A percentile compares a stretch with the other conserved stretches of the same genome.
Conservation (phyloP, 1,140 invertebrate species). For the Sesamia nonagrioides region DNA sequence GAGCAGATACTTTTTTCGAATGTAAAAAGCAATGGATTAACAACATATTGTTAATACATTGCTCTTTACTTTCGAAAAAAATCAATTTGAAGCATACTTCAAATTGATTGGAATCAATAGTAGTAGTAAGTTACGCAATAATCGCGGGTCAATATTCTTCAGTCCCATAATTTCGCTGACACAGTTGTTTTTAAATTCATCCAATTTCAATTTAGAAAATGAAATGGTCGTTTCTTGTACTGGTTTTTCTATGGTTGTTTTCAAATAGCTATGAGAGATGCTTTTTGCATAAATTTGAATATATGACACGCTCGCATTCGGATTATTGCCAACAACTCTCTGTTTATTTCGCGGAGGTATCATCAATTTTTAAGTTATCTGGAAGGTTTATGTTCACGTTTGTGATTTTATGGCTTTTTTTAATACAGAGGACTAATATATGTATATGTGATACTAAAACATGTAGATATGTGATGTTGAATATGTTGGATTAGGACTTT, state of each 20-base stretch:
- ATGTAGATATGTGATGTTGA: too few relatives aligned
- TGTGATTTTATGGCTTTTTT: not conserved
- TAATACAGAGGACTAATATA: not conserved
- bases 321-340: not conserved
- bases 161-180: not conserved
- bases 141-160: too few relatives aligned
- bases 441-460: too few relatives aligned
- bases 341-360: not conserved
- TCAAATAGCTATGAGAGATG: not conserved
- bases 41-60: too few relatives aligned
- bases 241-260: not conserved
- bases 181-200: not conserved
- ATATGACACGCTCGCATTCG: slow-evolving; percentile 6
- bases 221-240: not conserved
- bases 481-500: too few relatives aligned
- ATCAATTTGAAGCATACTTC: too few relatives aligned
- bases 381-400: not conserved
- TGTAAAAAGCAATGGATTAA: too few relatives aligned
- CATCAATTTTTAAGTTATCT: slow-evolving; percentile 11
- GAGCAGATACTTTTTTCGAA: too few relatives aligned
- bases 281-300: slow-evolving; percentile 45
- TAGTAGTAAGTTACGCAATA: too few relatives aligned
- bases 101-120: too few relatives aligned
- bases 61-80: too few relatives aligned
- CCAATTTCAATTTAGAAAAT: slow-evolving; percentile 3